Evolutionary conservation across 2,888 invertebrate species (phyloP), one percentile per base, ranked within the genome.

Genomic region (Erannis defoliaria): DNA sequence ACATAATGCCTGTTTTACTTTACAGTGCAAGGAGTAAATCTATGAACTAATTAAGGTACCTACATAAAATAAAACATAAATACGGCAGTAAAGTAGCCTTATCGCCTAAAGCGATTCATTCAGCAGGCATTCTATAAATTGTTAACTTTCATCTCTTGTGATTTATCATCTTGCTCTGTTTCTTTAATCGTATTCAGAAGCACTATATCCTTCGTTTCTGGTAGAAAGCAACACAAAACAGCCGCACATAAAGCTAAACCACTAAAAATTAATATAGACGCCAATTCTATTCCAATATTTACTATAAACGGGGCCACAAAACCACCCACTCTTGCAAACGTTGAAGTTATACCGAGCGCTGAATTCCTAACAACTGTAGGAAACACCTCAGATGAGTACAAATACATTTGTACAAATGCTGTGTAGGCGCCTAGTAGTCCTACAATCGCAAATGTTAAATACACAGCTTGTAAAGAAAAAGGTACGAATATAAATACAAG

Each of bases 361-460:
- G 96, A 95, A 81, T 97, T 97, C 67, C 97, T 93, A 3, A 97
- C 94, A 4, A 96, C 95, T 0, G 97, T 97, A 0, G 97, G 97
- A 77, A 96, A 97, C 37, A 97, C 85, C 87, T 97, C 97, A 0
- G 96, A 96, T 6, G 96, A 95, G 81, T 95, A 97, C 18, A 97
- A 93, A 80, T 96, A 96, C 26, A 94, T 89, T 56, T 94, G 94
- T 1, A 95, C 94, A 75, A 96, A 96, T 0, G 95, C 92, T 12
- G 94, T 94, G 8, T 95, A 95, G 57, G 96, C 95, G 5, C 97
- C 97, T 71, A 96, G 94, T 75, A 96, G 95, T 0, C 96, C 97
- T 53, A 96, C 82, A 45, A 96, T 94, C 46, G 96, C 96, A 70
- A 97, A 93, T 18, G 93, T 95, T 26, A 96, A 95, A n/a, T 96